A percentile compares a stretch with the other conserved stretches of the same genome.
Evolutionary conservation across 2,888 invertebrate species (phyloP).

Genomic region (Xylocampa areola): DNA sequence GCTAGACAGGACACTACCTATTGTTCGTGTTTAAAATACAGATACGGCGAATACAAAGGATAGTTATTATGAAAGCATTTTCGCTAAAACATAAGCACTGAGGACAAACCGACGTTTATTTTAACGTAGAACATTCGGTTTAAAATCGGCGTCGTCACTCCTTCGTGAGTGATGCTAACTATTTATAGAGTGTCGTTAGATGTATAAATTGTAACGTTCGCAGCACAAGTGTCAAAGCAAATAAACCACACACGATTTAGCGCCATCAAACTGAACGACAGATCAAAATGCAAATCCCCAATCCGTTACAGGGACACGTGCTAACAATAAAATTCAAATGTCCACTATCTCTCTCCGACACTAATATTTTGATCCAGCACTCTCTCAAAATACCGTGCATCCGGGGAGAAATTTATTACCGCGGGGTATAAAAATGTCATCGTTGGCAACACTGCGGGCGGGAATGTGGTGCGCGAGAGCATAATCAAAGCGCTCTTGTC

Average conservation of each 20-base stretch:
- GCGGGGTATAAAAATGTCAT: slow-evolving; percentile 81
- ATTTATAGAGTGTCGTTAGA: slow-evolving; percentile 54
- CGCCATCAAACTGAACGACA: slow-evolving; percentile 64
- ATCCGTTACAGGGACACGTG: slow-evolving; percentile 72
- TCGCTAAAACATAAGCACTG: slow-evolving; percentile 32
- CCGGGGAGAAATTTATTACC: slow-evolving; percentile 80
- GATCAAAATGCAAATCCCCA: slow-evolving; percentile 69
- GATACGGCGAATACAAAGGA: slow-evolving; percentile 37
- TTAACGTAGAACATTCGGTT: slow-evolving; percentile 37
- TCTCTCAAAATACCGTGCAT: slow-evolving; percentile 78
- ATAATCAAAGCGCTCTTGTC: slow-evolving; percentile 81
- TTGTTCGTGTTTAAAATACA: slow-evolving; percentile 34
- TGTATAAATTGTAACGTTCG: slow-evolving; percentile 55
- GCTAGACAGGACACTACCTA: slow-evolving; percentile 34
- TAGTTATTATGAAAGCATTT: slow-evolving; percentile 39
- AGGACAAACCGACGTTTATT: slow-evolving; percentile 48
- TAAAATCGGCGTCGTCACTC: slow-evolving; percentile 51
- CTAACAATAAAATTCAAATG: slow-evolving; percentile 76
- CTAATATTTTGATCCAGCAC: slow-evolving; percentile 78
- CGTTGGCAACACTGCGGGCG: slow-evolving; percentile 70
- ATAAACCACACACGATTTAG: slow-evolving; percentile 68
- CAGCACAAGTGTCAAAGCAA: slow-evolving; percentile 59
- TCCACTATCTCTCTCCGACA: slow-evolving; percentile 64
- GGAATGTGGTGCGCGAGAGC: slow-evolving; percentile 64
- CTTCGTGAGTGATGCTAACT: slow-evolving; percentile 51